Conservation (phyloP, 2,888 invertebrate genomes). For the Chalcis sispes region DNA sequence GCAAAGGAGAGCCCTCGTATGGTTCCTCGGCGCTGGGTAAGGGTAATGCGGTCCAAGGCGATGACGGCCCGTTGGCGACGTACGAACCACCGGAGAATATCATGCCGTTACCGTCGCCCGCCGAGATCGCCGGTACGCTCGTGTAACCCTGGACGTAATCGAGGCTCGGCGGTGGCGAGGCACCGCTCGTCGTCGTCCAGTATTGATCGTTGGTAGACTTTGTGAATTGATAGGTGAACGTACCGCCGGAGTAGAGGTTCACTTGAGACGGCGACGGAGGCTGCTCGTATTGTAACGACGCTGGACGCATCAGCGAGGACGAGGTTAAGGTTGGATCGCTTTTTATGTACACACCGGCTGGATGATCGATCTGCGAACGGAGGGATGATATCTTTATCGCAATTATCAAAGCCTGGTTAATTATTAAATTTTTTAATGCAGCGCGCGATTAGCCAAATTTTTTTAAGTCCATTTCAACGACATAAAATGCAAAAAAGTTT, state of each 20-base stretch:
- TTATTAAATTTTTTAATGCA: not conserved
- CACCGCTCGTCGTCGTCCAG: conserved; percentile 61
- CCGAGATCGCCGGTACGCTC: conserved; percentile 69
- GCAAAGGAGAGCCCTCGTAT: conserved; percentile 76
- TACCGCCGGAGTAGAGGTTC: conserved; percentile 78
- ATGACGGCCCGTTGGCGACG: conserved; percentile 76
- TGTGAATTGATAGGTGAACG: conserved; percentile 79
- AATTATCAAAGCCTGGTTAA: too few species aligned
- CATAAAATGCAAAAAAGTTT: too few species aligned
- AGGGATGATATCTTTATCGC: not conserved
- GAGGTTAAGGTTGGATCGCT: conserved; percentile 83
- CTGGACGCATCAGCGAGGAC: conserved; percentile 78
- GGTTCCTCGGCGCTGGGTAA: conserved; percentile 75
- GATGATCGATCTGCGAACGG: conserved; percentile 69
- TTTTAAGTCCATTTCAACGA: too few species aligned
- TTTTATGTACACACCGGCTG: conserved; percentile 80
- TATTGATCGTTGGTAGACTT: conserved; percentile 69
- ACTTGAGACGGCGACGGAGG: conserved; percentile 80
- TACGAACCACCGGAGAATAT: conserved; percentile 68
- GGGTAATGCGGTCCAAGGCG: conserved; percentile 76
- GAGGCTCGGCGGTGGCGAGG: conserved; percentile 54
- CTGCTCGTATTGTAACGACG: conserved; percentile 79
- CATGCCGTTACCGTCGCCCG: conserved; percentile 64
- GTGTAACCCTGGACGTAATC: conserved; percentile 58
- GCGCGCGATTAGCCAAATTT: too few species aligned